phyloP scores from a whole-genome alignment of 2,113 vertebrate species.

The Penelope pileata region DNA sequence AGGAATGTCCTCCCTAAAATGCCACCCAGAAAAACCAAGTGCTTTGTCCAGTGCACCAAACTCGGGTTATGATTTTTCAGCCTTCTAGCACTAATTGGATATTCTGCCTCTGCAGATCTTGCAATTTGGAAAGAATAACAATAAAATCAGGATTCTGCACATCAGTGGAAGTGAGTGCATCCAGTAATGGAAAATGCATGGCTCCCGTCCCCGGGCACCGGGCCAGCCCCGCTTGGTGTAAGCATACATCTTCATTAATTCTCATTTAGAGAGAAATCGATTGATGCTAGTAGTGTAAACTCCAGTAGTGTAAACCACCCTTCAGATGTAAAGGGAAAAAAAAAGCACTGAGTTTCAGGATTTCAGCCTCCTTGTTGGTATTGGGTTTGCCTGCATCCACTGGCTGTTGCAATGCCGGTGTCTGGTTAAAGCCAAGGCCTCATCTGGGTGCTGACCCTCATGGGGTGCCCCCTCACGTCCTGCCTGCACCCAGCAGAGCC shows the following conservation, averaged over 20 bases:
- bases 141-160: not conserved
- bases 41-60: not conserved
- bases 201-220: not conserved
- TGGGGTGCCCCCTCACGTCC: accelerated
- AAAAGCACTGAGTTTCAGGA: not conserved
- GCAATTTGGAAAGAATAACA: slow-evolving; percentile 8
- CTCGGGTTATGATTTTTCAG: not conserved
- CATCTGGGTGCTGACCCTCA: not conserved
- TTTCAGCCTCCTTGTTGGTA: not conserved
- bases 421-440: not conserved
- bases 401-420: not conserved
- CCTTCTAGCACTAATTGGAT: not conserved
- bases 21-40: not conserved
- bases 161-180: not conserved
- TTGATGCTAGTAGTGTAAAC: not conserved
- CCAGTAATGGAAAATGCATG: not conserved
- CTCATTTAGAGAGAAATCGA: not conserved
- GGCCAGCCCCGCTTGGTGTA: not conserved
- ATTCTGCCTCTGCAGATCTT: not conserved
- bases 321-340: not conserved
- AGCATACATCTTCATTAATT: slow-evolving; percentile 37
- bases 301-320: not conserved
- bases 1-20: not conserved
- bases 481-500: not conserved
- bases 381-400: accelerated